Base-by-base conservation (phyloP, 2,113 vertebrate species). In the Bubo blakistoni region DNA sequence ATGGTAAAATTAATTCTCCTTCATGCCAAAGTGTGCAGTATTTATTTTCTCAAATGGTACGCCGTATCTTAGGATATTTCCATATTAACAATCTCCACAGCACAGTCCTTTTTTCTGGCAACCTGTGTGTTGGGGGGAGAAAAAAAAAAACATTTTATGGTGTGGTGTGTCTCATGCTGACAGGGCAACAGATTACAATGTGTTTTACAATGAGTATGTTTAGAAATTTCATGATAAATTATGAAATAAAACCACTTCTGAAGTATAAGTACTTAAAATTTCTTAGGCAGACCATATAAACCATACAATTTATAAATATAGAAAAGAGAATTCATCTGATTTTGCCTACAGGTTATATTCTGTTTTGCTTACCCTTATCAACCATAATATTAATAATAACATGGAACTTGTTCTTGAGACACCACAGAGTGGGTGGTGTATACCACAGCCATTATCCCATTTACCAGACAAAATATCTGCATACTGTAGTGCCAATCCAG, bases 31-130 rank as follows among this genome's bases (percentile, higher is more conserved):
- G 22, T 18, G 25, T 10, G 94, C 76, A 46, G 14, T n/a, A 63
- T 61, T 89, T 92, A 25, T 73, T 77, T 82, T 78, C 86, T 21
- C 76, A 78, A 46, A 74, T 42, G 57, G 4, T 83, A 38, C 1
- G 26, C 7, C n/a, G 29, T n/a, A 11, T 65, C 70, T 95, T 89
- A 96, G 81, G 91, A 97, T 92, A 78, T 84, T 73, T 95, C 91
- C 62, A 16, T 96, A 40, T 79, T 90, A 92, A 67, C 40, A 58
- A 46, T 63, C 55, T 85, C 26, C 49, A 65, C 7, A 63, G n/a
- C 11, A 34, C 24, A 38, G 70, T 72, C 36, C 55, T 80, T 57
- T 47, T 54, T 77, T 69, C 80, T 54, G 46, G 66, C 27, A 88
- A 87, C 46, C 86, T 96, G 79, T 40, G 70, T 22, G 8, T 78